These are phyloP conservation scores for Dryobotodes eremita DNA, from an alignment of 2,888 invertebrate genomes.

Conservation along the genomic window DNA sequence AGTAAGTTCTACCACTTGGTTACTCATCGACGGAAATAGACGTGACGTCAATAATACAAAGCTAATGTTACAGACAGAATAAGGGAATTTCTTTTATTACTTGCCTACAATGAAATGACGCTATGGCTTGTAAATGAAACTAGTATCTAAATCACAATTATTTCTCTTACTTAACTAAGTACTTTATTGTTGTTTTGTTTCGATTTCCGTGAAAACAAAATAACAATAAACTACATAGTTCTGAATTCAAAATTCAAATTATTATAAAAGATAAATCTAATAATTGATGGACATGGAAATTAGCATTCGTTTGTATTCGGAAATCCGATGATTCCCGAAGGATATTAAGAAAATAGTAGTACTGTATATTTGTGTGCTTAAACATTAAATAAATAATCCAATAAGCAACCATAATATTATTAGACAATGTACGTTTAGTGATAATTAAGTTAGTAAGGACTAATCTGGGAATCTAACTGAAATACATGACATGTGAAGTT, in stretches of 20 bases:
- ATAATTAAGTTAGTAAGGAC: background rate
- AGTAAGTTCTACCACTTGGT: background rate
- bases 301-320: too few species aligned
- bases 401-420: background rate
- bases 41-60: slow-evolving; percentile 26
- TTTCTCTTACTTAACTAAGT: too few species aligned
- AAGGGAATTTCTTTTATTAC: slow-evolving; percentile 19
- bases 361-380: too few species aligned
- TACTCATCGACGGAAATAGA: slow-evolving; percentile 4
- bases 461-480: background rate
- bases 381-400: background rate
- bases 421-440: background rate
- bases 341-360: too few species aligned
- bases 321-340: too few species aligned
- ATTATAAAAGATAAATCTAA: too few species aligned
- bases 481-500: background rate
- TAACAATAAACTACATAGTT: too few species aligned
- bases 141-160: too few species aligned
- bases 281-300: too few species aligned
- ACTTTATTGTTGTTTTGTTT: too few species aligned
- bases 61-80: background rate
- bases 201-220: too few species aligned
- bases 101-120: background rate
- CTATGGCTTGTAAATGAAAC: background rate
- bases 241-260: too few species aligned